Evolutionary conservation across 2,113 vertebrate genomes (phyloP), one percentile per base, ranked within the genome.

Genomic region (Erythrolamprus reginae): DNA sequence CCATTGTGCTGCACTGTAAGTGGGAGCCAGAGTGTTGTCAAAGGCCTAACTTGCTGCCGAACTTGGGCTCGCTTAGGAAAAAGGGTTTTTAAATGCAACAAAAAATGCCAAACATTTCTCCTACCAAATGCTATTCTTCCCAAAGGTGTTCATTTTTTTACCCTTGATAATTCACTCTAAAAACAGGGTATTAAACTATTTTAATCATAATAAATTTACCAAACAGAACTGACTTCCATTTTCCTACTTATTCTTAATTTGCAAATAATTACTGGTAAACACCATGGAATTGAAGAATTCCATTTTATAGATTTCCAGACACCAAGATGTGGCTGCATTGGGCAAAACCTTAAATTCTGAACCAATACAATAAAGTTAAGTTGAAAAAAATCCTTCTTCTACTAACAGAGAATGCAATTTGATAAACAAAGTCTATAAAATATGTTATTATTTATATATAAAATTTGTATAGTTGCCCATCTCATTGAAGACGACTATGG

Each of bases 1-100:
- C 93, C 96, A 97, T 97, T 98, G 96, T 97, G 95, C 95, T 93
- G 92, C 93, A 95, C 90, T 15, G 93, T 93, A 90, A 42, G 94
- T 94, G 90, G 93, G 83, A 94, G 95, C 95, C 96, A 97, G 96
- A 93, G 96, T 95, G 94, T 95, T 95, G 95, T 93, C 53, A 96
- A 94, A 95, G 93, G 96, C 94, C 92, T 94, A 56, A 96, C 93
- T 96, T 93, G 92, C 93, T 1, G 21, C 91, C 95, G 93, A 95
- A 96, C 93, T 88, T 95, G 93, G 94, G 92, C 89, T 94, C 93
- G 89, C 89, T 82, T 70, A 93, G 89, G 82, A 95, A 90, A 95
- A 91, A 92, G 86, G 61, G 70, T 58, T 93, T 83, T 89, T 86
- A 94, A 45, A 19, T 77, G 42, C 70, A 77, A 42, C 33, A 42